Percentiles rank a stretch among this genome's conserved stretches.
These are phyloP conservation scores for Charanyca ferruginea DNA, from an alignment of 2,888 invertebrate species.

Conservation along the genomic window DNA sequence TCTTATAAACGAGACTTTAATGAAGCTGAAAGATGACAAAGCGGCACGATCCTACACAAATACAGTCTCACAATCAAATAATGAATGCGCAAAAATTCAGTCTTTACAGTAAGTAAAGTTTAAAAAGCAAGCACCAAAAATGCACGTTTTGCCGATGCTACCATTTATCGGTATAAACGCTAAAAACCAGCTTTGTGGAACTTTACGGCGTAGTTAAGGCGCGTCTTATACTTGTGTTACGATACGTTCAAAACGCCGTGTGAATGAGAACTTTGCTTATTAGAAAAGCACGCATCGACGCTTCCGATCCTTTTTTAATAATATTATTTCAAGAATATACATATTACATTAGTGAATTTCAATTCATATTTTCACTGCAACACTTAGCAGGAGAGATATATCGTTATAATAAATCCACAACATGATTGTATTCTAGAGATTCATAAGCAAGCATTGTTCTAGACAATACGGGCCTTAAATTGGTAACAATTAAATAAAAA, in stretches of 20 bases:
- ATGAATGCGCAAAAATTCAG: neutral
- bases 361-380: too few relatives aligned
- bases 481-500: neutral
- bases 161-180: neutral
- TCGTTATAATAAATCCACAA: too few relatives aligned
- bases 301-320: neutral
- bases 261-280: neutral
- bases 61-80: neutral
- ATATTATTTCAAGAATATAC: neutral
- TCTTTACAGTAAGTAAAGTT: neutral
- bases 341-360: too few relatives aligned
- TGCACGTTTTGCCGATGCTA: neutral
- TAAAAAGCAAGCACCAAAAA: neutral
- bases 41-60: neutral
- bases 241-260: neutral
- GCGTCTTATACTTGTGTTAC: neutral
- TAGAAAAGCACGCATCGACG: neutral
- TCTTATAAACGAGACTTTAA: neutral
- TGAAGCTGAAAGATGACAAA: neutral
- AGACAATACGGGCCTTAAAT: neutral
- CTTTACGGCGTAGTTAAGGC: neutral
- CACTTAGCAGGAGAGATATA: too few relatives aligned
- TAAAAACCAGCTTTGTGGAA: conserved; percentile 10
- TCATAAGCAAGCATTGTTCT: neutral
- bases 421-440: neutral